phyloP scores from a whole-genome alignment of 35 echinoderm and acorn worm genomes.

The Apostichopus californicus region DNA sequence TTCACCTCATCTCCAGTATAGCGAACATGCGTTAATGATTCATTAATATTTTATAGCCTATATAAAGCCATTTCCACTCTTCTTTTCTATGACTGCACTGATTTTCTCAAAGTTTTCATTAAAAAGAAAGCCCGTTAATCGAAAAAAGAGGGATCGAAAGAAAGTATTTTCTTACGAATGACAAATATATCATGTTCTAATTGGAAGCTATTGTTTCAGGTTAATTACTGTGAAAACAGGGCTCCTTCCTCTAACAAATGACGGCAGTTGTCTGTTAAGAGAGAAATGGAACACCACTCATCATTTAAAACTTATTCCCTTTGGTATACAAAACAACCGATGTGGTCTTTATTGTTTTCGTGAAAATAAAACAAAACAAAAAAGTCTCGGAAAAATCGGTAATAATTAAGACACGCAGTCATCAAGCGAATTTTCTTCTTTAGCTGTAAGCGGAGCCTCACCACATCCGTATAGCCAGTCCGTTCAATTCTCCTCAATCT shows the following conservation, averaged over 20 bases:
- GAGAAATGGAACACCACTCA: background rate
- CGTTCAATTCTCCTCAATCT: too few relatives aligned
- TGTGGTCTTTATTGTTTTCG: too few relatives aligned
- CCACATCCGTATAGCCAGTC: background rate
- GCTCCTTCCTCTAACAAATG: background rate
- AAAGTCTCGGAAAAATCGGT: background rate
- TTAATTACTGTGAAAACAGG: background rate
- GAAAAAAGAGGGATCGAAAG: too few relatives aligned
- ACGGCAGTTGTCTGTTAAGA: conserved; percentile 2
- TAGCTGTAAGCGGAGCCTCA: background rate
- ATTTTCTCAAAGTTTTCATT: too few relatives aligned
- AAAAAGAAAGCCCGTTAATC: too few relatives aligned
- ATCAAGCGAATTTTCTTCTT: background rate
- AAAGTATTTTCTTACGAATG: background rate
- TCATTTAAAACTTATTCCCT: background rate
- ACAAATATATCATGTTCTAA: background rate
- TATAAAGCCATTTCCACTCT: too few relatives aligned
- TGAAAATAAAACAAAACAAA: too few relatives aligned
- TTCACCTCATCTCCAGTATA: too few relatives aligned
- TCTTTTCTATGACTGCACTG: too few relatives aligned
- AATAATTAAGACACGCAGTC: background rate
- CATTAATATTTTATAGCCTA: too few relatives aligned
- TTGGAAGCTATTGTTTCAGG: background rate
- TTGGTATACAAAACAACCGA: background rate
- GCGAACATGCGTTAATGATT: too few relatives aligned